Evolutionary conservation across 2,113 vertebrate species (phyloP), one percentile per base, ranked within the genome.

Genomic region (Salvelinus fontinalis): DNA sequence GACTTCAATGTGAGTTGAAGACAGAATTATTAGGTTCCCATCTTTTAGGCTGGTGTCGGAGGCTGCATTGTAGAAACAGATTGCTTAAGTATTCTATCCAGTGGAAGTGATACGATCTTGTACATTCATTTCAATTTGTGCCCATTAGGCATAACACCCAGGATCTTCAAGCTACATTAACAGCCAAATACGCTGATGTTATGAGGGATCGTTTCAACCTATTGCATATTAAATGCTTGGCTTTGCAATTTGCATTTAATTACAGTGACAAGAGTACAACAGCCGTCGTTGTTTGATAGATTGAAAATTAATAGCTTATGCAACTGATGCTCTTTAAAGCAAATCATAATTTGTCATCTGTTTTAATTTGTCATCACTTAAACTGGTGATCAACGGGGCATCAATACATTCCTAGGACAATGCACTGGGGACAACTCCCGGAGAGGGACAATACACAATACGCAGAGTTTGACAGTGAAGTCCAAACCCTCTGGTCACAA

Each of bases 191-290:
- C 81, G 81, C 80, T 79, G 80, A 86, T 85, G 82, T 87, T 83
- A 85, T 82, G 83, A 83, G 75, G 76, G 81, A 87, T 87, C 75
- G 74, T 85, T 85, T 88, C 81, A 83, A 89, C 81, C 86, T 88
- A 89, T 87, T 88, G 85, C 83, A 83, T 86, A 86, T 87, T 87
- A 90, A 91, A 90, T 88, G 84, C 85, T 83, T 79, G 81, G 81
- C 87, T 87, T 87, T 84, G 81, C 86, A 65, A 90, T 90, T 86
- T 87, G 86, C 80, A 86, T 90, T 89, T 88, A 91, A 91, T 90
- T 88, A 91, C 73, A 69, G 54, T 77, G 84, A 78, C 83, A 86
- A 72, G 75, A 76, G 78, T 80, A 72, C 79, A 81, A 82, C 76
- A 76, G 71, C 85, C 39, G 72, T 74, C 70, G 71, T 75, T 73